Evolutionary conservation across 92 coral and sea anemone species (phyloP).

Genomic region (Palythoa heliodiscus): DNA sequence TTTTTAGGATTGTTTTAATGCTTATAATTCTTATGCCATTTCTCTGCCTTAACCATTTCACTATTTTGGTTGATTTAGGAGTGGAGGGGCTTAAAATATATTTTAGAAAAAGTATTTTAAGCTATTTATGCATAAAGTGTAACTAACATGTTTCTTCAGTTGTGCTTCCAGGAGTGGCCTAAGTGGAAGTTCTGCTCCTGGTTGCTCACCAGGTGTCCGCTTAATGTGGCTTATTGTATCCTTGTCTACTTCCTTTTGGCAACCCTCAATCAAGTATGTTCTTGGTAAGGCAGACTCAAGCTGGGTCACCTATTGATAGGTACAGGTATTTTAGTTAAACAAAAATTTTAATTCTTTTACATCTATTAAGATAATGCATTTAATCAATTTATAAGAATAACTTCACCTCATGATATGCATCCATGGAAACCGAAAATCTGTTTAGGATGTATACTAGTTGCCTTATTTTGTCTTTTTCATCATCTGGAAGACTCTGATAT

Average conservation of each 20-base stretch:
- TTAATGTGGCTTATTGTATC: constrained; percentile 38
- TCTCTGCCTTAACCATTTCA: not conserved
- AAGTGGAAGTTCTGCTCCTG: constrained; percentile 61
- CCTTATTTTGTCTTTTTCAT: constrained; percentile 37
- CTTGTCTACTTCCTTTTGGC: constrained; percentile 39
- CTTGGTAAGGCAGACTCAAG: constrained; percentile 32
- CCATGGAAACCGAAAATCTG: constrained; percentile 47
- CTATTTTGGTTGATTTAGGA: not conserved
- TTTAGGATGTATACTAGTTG: constrained; percentile 43
- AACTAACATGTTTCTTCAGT: constrained; percentile 50
- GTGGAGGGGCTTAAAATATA: not conserved
- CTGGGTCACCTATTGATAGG: not conserved
- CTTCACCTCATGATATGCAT: constrained; percentile 58
- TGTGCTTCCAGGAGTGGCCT: constrained; percentile 41
- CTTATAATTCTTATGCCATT: not conserved
- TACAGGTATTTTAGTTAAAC: not conserved
- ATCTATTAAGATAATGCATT: not conserved
- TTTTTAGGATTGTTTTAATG: not conserved
- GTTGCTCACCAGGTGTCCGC: constrained; percentile 51
- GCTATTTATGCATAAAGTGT: not conserved
- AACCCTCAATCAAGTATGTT: constrained; percentile 53
- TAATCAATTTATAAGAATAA: not conserved
- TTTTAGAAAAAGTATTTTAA: not conserved
- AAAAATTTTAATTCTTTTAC: not conserved
- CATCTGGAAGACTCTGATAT: constrained; percentile 41